Evolutionary conservation across 2,888 invertebrate genomes (phyloP).

Genomic region (Petrolisthes cinctipes): DNA sequence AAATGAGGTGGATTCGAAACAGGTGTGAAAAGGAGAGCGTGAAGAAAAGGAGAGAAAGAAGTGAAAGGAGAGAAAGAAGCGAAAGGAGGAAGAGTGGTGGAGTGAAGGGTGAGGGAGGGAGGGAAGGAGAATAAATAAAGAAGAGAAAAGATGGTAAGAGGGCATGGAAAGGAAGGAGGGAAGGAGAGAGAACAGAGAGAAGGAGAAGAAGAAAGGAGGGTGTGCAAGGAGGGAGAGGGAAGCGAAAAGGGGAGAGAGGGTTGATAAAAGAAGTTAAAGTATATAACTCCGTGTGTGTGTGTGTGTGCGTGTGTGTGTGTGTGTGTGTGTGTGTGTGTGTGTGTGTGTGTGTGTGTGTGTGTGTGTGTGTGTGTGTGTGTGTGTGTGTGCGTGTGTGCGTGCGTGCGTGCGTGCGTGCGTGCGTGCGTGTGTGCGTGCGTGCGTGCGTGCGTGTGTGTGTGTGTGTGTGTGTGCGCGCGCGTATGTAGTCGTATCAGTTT

Average conservation of each 20-base stretch:
- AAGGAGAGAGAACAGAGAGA: background rate
- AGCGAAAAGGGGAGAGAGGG: too few species aligned
- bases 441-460: background rate
- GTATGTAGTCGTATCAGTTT: background rate
- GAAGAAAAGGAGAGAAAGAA: background rate
- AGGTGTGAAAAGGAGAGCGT: too few species aligned
- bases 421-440: constrained; percentile 17
- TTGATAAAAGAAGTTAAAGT: too few species aligned
- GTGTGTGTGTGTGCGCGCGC: background rate
- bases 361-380: constrained; percentile 8
- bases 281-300: constrained; percentile 11
- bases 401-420: constrained; percentile 7
- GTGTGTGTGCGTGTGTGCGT: constrained; percentile 6
- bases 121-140: background rate
- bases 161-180: background rate
- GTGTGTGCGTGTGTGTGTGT: constrained; percentile 25
- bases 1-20: too few species aligned
- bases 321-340: constrained; percentile 26
- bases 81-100: background rate
- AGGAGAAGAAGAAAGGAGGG: background rate
- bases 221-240: background rate
- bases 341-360: constrained; percentile 26
- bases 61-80: background rate
- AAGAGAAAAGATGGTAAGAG: background rate
- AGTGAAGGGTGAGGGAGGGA: background rate